Conservation (phyloP, 2,888 invertebrate species). For the Drosophila bunnanda region DNA sequence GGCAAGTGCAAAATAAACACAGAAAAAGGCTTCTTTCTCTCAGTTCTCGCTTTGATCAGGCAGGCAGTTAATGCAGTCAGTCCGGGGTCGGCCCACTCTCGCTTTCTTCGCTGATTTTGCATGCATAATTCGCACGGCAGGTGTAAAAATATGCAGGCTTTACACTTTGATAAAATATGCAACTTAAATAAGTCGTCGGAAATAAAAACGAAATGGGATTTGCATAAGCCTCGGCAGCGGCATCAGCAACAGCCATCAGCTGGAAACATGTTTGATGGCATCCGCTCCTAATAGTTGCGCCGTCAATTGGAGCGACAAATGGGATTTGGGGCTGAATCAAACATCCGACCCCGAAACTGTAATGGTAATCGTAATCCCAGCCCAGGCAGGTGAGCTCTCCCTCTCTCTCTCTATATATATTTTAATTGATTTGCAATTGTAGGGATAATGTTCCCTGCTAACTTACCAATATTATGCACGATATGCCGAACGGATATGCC, state of each 20-base stretch:
- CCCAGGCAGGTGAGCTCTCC: neutral
- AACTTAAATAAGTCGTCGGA: conserved; percentile 45
- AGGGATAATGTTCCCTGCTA: conserved; percentile 11
- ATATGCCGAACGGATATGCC: conserved; percentile 87
- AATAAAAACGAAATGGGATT: conserved; percentile 47
- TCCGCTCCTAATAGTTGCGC: conserved; percentile 59
- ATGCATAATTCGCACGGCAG: conserved; percentile 70
- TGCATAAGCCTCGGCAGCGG: conserved; percentile 46
- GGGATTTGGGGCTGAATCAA: conserved; percentile 40
- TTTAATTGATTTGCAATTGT: conserved; percentile 33
- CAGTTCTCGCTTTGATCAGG: conserved; percentile 57
- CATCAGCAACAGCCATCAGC: neutral
- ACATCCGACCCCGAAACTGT: conserved; percentile 23
- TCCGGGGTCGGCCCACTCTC: conserved; percentile 8
- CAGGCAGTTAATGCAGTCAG: conserved; percentile 60
- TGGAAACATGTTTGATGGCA: conserved; percentile 13
- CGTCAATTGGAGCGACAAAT: conserved; percentile 41
- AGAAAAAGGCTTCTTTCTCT: conserved; percentile 61
- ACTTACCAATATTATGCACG: conserved; percentile 87
- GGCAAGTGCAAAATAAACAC: conserved; percentile 58
- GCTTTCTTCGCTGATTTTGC: conserved; percentile 63
- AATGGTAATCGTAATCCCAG: conserved; percentile 19
- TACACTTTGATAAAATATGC: conserved; percentile 75
- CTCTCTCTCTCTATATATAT: neutral
- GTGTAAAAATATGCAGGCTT: conserved; percentile 74